phyloP scores from a whole-genome alignment of 2,113 vertebrate genomes.

The Pristiophorus japonicus region DNA sequence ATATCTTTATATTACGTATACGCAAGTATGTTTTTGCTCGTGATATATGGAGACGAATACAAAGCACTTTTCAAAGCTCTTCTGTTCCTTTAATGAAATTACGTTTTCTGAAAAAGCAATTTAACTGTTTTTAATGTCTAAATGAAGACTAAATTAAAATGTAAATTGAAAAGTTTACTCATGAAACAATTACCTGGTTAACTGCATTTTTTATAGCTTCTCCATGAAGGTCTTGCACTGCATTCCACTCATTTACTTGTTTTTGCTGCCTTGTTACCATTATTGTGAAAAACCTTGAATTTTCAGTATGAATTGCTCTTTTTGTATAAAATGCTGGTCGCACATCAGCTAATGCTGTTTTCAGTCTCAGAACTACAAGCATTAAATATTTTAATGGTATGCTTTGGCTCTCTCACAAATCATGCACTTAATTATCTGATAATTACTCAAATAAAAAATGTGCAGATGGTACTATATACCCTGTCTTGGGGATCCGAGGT shows the following conservation, averaged over 20 bases:
- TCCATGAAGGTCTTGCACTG: background rate
- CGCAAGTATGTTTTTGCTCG: background rate
- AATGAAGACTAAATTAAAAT: background rate
- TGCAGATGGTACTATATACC: slow-evolving; percentile 68
- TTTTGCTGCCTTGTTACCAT: background rate
- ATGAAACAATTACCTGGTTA: background rate
- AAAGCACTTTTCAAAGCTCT: background rate
- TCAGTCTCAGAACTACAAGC: slow-evolving; percentile 84
- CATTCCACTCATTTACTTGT: background rate
- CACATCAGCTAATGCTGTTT: slow-evolving; percentile 66
- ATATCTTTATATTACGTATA: background rate
- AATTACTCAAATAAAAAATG: slow-evolving; percentile 78
- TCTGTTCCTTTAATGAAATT: background rate
- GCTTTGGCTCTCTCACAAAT: slow-evolving; percentile 83
- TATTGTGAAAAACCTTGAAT: background rate
- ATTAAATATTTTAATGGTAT: slow-evolving; percentile 89
- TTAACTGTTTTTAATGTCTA: background rate
- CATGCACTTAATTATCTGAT: slow-evolving; percentile 86
- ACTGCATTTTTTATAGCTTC: background rate
- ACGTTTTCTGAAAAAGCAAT: background rate
- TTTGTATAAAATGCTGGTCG: slow-evolving; percentile 34
- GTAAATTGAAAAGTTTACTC: slow-evolving; percentile 16
- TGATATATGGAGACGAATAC: too few relatives aligned
- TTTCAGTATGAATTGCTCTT: background rate
- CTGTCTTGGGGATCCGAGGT: slow-evolving; percentile 65